Evolutionary conservation across 1,140 invertebrate species (phyloP).

Genomic region (Philopotamus ludificatus): DNA sequence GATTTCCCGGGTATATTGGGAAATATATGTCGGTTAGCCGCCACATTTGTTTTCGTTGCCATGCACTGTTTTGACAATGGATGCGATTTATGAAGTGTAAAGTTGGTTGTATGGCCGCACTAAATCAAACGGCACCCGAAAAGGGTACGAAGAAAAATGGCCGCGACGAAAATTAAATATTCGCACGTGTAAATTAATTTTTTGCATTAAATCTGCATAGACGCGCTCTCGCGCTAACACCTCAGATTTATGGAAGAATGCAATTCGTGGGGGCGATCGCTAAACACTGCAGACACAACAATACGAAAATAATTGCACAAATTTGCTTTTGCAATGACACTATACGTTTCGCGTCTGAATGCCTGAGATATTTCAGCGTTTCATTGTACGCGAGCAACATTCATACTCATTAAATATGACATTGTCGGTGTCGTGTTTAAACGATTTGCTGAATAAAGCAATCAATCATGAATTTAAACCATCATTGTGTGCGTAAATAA

Average conservation of each 20-base stretch:
- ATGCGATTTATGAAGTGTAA: conserved; percentile 35
- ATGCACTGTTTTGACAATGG: conserved; percentile 37
- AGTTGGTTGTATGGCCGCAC: conserved; percentile 8
- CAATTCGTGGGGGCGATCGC: neutral
- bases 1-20: neutral
- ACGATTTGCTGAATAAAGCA: neutral
- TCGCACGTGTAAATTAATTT: too few species aligned
- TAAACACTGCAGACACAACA: conserved; percentile 24
- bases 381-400: neutral
- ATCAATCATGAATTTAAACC: too few species aligned
- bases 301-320: conserved; percentile 20
- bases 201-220: neutral
- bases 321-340: neutral
- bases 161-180: conserved; percentile 3
- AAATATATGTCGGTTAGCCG: neutral
- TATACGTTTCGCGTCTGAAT: conserved; percentile 1
- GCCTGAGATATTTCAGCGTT: neutral
- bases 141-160: neutral
- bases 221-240: neutral
- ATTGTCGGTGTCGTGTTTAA: neutral
- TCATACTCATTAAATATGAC: neutral
- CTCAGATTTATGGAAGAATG: neutral
- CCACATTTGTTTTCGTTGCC: conserved; percentile 27
- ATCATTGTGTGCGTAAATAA: too few species aligned
- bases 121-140: conserved; percentile 7